Base-by-base conservation (phyloP, 1,140 invertebrate genomes). In the Geopemphigus sp. region DNA sequence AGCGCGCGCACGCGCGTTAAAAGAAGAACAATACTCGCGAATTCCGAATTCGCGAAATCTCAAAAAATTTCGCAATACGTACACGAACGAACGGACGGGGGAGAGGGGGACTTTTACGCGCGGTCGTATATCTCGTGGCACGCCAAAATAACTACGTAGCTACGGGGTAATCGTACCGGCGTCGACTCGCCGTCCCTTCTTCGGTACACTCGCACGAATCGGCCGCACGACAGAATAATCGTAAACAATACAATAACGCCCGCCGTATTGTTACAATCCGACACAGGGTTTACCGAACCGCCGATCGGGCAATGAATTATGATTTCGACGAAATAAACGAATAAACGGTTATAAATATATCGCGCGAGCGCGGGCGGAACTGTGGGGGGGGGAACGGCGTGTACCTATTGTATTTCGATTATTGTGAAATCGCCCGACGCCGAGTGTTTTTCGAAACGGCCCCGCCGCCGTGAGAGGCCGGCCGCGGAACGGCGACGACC, bases 221-320 rank as follows among this genome's bases (percentile, higher is more conserved):
- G 24, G n/a, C 26, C 14, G 22, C 47, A 12, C 10, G 47, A 50
- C 47, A 68, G n/a, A 47, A 68, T 14, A 50, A 68, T 26, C 66
- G 66, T 26, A 68, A 50, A 68, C 66, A 68, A 68, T 68, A 68
- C 45, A 17, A 68, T 32, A 50, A 17, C 50, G 22, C 39, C 24
- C 12, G 50, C 14, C 50, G 19, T 59, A 24, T 12, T 24, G 22
- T 39, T 39, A 39, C 63, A 12, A 64, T 50, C 22, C 66, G 22
- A 68, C 50, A 12, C 26, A 39, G 32, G 32, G 32, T 68, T 68
- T 50, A 68, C 15, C 17, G 39, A 19, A 50, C 15, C 24, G 14
- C 4, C 6, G 24, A 47, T 47, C 14, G 1, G 66, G 15, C 22
- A 8, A 26, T 47, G 17, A 24, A 68, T 47, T 22, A 32, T 22